Conservation (phyloP, 2,797 vertebrate species). For the Darevskia nairensis region DNA sequence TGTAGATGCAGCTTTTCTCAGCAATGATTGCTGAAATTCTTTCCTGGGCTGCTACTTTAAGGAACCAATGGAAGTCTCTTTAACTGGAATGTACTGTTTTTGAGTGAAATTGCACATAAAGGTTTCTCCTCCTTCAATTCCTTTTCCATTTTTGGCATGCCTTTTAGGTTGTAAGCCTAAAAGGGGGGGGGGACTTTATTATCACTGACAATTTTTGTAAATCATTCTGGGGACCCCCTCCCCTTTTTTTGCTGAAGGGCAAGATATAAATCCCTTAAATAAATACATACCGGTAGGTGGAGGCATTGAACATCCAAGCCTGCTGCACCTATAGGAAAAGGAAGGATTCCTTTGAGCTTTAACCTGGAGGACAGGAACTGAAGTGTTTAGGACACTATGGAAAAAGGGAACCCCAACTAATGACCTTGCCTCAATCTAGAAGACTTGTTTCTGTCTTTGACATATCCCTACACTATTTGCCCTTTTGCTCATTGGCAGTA, state of each 20-base stretch:
- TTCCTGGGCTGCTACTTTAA: too few species aligned
- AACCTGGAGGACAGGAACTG: not conserved
- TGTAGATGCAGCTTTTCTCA: not conserved
- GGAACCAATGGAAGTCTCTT: not conserved
- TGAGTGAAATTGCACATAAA: too few species aligned
- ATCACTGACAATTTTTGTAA: too few species aligned
- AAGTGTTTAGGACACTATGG: not conserved
- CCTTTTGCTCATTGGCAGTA: not conserved
- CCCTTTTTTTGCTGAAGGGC: too few species aligned
- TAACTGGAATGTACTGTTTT: not conserved
- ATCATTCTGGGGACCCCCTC: too few species aligned
- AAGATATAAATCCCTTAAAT: not conserved
- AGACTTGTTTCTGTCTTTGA: not conserved
- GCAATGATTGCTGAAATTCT: not conserved
- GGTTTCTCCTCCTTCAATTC: too few species aligned
- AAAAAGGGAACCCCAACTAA: not conserved
- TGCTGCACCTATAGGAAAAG: not conserved
- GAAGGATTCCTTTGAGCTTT: not conserved
- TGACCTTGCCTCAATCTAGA: not conserved
- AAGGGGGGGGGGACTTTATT: too few species aligned
- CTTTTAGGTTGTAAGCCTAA: too few species aligned
- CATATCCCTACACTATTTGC: not conserved
- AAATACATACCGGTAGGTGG: too few species aligned
- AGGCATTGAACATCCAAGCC: not conserved
- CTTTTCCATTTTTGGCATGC: too few species aligned